Base-by-base conservation (phyloP, 2,113 vertebrate genomes). In the Passer montanus region DNA sequence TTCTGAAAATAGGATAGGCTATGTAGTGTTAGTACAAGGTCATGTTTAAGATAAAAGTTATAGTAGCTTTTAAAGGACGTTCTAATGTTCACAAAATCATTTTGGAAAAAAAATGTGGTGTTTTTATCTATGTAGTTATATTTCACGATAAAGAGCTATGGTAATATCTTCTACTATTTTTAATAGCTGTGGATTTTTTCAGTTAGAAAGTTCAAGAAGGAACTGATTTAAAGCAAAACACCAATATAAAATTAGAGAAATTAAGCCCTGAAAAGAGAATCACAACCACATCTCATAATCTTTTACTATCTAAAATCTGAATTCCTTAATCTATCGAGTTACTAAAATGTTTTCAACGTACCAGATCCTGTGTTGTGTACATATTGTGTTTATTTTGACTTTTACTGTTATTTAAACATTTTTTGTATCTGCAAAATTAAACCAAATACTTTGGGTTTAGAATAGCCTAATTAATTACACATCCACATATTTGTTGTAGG, bases 371-470 rank as follows among this genome's bases (percentile, higher is more conserved):
- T 60, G 41, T 78, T 31, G 11, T 37, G 35, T 44, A 88, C 41
- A 20, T 35, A 31, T 26, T 94, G 50, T 19, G 31, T 91, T 92
- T 92, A 87, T 92, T 96, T 55, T 96, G 21, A 83, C 52, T 92
- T 94, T 43, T 94, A 16, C 17, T 43, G 5, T 28, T 14, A 39
- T 64, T 87, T 84, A 43, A 86, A 18, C 62, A 47, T 26, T 83
- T 50, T 69, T 75, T 67, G 14, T 35, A 30, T 49, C 58, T 70
- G 47, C 41, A 83, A n/a, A 77, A 70, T 70, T 74, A 89, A 94
- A 76, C 6, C 14, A 85, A 78, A 13, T 74, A n/a, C 20, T 64
- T 87, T n/a, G 2, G 2, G 21, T 87, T 85, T 11, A 5, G 24
- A 77, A 74, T 43, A 67, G 6, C 10, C 23, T 46, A 70, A 82